phyloP scores from a whole-genome alignment of 2,113 vertebrate genomes.

The Muscicapa adusta region DNA sequence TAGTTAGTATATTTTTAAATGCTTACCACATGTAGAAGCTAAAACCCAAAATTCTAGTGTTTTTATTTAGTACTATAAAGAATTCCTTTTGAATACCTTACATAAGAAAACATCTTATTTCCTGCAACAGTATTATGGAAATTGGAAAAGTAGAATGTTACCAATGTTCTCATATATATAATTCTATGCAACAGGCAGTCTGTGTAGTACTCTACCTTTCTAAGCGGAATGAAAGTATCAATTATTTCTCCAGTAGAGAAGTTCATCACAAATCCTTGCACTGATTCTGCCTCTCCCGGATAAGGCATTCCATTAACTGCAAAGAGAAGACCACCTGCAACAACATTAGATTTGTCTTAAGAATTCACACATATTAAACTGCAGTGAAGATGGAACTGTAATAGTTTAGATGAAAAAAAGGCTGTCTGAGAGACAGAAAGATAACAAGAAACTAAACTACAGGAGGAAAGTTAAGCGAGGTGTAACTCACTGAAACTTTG shows the following conservation, averaged over 20 bases:
- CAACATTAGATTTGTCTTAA: not conserved
- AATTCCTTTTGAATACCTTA: not conserved
- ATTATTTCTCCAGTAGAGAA: slow-evolving; percentile 89
- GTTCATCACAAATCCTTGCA: slow-evolving; percentile 90
- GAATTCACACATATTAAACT: not conserved
- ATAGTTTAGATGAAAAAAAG: not conserved
- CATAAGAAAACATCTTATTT: not conserved
- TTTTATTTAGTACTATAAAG: not conserved
- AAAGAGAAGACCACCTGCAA: slow-evolving; percentile 86
- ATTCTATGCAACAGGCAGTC: not conserved
- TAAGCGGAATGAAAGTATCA: slow-evolving; percentile 83
- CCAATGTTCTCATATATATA: not conserved
- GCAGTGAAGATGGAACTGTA: not conserved
- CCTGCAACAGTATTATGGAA: not conserved
- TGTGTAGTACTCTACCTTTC: slow-evolving; percentile 77
- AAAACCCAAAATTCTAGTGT: not conserved
- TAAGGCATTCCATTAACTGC: slow-evolving; percentile 87
- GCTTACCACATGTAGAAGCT: not conserved
- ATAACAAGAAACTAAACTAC: not conserved
- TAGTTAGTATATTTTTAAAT: not conserved
- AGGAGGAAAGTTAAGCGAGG: not conserved
- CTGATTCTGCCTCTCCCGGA: slow-evolving; percentile 68
- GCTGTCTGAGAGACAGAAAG: not conserved
- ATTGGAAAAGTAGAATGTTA: not conserved
- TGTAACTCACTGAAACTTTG: not conserved